A percentile compares a stretch with the other conserved stretches of the same genome.
Evolutionary conservation across 1,140 invertebrate genomes (phyloP).

Genomic region (Aphis craccivora): DNA sequence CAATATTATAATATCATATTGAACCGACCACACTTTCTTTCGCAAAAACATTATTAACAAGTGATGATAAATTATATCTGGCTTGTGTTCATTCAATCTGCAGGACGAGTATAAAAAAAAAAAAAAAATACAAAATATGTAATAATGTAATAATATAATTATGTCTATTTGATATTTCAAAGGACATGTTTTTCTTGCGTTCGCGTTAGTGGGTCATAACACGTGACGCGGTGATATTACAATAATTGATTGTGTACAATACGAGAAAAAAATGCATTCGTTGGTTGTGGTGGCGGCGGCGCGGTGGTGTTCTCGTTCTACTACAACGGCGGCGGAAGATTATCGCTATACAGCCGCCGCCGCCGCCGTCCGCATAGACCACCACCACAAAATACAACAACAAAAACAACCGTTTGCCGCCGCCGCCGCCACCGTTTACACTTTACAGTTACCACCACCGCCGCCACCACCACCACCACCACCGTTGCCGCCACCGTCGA

Average conservation of each 20-base stretch:
- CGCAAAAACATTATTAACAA: background rate
- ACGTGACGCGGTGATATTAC: background rate
- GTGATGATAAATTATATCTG: background rate
- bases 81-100: background rate
- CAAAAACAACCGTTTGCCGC: conserved; percentile 32
- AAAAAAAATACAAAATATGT: background rate
- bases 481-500: background rate
- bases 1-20: background rate
- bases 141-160: background rate
- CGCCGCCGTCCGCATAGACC: background rate
- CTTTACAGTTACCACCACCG: conserved; percentile 20
- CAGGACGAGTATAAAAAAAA: background rate
- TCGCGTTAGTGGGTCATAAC: background rate
- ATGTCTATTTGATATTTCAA: background rate
- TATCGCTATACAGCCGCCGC: background rate
- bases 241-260: background rate
- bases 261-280: conserved; percentile 23
- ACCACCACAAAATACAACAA: background rate
- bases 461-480: background rate
- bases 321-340: background rate
- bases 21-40: background rate
- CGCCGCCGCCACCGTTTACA: conserved; percentile 23
- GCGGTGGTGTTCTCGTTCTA: background rate
- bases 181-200: background rate
- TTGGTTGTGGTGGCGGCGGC: background rate